These are phyloP conservation scores for Trachelus tabidus DNA, from an alignment of 2,888 invertebrate species.

Conservation along the genomic window DNA sequence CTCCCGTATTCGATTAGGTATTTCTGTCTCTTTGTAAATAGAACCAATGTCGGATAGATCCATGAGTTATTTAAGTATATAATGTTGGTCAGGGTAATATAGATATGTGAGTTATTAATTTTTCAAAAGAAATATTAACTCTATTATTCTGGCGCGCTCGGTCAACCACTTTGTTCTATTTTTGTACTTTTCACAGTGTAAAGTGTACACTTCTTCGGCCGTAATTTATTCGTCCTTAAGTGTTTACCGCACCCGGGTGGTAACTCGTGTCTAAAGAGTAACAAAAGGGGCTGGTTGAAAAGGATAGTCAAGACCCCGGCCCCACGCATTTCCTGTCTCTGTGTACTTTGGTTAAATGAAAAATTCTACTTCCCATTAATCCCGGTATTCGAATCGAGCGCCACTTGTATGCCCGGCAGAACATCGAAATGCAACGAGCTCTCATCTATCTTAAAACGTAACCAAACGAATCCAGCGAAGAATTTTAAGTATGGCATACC, in stretches of 20 bases:
- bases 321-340: neutral
- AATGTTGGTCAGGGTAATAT: neutral
- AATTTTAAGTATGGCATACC: neutral
- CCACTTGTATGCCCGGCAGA: neutral
- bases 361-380: neutral
- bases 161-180: neutral
- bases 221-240: neutral
- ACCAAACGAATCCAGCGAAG: neutral
- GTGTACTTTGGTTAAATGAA: neutral
- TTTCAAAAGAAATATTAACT: neutral
- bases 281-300: neutral
- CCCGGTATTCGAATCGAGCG: neutral
- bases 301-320: neutral
- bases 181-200: neutral
- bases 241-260: neutral
- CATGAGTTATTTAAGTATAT: neutral
- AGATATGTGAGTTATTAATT: neutral
- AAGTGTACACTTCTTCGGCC: neutral
- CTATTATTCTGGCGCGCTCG: neutral
- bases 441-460: neutral
- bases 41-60: neutral
- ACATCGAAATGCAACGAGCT: neutral
- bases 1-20: neutral
- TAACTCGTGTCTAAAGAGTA: constrained; percentile 5
- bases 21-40: neutral